Percentiles rank a stretch among this genome's conserved stretches.
Evolutionary conservation across 2,888 invertebrate species (phyloP).

Genomic region (Acleris emargana): DNA sequence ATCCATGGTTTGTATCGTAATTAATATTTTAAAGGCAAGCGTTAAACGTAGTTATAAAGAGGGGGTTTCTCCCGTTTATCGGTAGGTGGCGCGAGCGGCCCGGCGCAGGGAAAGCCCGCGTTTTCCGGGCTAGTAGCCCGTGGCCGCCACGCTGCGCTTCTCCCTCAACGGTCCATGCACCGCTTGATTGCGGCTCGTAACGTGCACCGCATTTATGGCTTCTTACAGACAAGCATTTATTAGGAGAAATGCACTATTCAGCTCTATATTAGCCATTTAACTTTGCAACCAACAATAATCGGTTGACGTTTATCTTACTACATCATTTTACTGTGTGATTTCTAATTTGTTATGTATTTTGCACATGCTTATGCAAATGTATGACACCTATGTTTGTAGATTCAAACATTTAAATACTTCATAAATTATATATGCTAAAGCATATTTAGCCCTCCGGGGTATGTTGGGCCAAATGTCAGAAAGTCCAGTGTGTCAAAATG

Average conservation of each 20-base stretch:
- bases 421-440: conserved; percentile 23
- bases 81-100: conserved; percentile 29
- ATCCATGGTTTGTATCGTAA: too few species aligned
- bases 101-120: conserved; percentile 68
- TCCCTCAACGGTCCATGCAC: conserved; percentile 63
- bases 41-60: background rate
- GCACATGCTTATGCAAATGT: background rate
- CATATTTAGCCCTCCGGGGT: too few species aligned
- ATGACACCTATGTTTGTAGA: background rate
- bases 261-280: conserved; percentile 18
- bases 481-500: too few species aligned
- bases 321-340: background rate
- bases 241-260: conserved; percentile 26
- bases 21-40: background rate
- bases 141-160: conserved; percentile 65
- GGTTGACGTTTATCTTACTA: conserved; percentile 12
- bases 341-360: background rate
- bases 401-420: conserved; percentile 4
- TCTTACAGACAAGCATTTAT: conserved; percentile 23
- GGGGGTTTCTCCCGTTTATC: conserved; percentile 3
- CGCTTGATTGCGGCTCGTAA: conserved; percentile 57
- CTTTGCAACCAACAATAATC: conserved; percentile 18
- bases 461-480: too few species aligned
- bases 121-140: conserved; percentile 73
- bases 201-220: conserved; percentile 39